These are phyloP conservation scores for Philotrypesis tridentata DNA, from an alignment of 1,140 invertebrate genomes.

Conservation along the genomic window DNA sequence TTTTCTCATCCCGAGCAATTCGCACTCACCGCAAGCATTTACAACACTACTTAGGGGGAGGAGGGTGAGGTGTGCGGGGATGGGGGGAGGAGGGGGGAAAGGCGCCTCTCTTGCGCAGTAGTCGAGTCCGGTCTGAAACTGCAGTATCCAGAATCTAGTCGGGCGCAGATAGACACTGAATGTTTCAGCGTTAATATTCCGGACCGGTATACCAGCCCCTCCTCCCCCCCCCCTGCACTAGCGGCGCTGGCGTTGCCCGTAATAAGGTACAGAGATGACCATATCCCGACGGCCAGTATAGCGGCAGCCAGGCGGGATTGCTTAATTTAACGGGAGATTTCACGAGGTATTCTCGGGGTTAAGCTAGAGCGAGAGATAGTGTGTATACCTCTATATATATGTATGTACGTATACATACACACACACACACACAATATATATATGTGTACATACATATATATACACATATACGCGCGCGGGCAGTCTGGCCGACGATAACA, in stretches of 20 bases:
- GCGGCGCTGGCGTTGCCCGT: neutral
- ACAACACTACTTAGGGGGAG: no score
- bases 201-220: neutral
- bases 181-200: slow-evolving; percentile 45
- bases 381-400: neutral
- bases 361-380: slow-evolving; percentile 29
- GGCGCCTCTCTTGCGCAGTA: neutral
- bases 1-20: no score
- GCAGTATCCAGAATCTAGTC: neutral
- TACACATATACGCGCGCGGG: neutral
- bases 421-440: no score
- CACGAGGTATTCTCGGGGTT: slow-evolving; percentile 37
- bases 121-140: neutral
- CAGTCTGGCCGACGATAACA: slow-evolving; percentile 45
- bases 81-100: no score
- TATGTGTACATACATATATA: no score
- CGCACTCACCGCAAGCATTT: no score
- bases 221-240: no score
- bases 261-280: slow-evolving; percentile 39
- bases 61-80: no score
- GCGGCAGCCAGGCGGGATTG: neutral
- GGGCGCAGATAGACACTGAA: slow-evolving; percentile 38
- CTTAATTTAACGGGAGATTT: slow-evolving; percentile 49
- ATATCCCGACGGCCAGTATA: neutral
- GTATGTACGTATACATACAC: neutral